phyloP scores from a whole-genome alignment of 2,797 vertebrate species.

The Knipowitschia caucasica region DNA sequence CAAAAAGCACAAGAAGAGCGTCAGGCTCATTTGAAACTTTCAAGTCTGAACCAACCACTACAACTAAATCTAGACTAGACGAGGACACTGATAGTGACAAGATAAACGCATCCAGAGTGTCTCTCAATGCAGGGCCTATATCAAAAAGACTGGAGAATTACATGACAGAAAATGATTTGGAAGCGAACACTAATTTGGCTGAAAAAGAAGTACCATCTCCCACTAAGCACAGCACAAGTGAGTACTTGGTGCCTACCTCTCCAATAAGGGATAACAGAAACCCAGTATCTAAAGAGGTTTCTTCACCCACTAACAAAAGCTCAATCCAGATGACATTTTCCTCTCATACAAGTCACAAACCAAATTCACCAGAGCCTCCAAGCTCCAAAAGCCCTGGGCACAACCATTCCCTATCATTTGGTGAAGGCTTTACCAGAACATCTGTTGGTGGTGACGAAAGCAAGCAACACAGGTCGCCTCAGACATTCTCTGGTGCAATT shows the following conservation, averaged over 20 bases:
- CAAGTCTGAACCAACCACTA: conserved; percentile 67
- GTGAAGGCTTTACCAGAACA: conserved; percentile 57
- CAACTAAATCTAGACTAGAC: conserved; percentile 48
- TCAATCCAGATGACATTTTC: conserved; percentile 27
- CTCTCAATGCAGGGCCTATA: conserved; percentile 87
- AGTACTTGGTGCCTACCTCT: conserved; percentile 51
- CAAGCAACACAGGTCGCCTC: conserved; percentile 48
- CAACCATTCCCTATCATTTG: conserved; percentile 48
- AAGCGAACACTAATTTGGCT: conserved; percentile 65
- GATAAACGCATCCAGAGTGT: conserved; percentile 48
- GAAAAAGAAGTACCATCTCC: conserved; percentile 53
- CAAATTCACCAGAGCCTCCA: conserved; percentile 53
- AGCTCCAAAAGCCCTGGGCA: conserved; percentile 36
- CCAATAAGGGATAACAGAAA: conserved; percentile 52
- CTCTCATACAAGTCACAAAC: conserved; percentile 42
- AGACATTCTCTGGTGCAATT: conserved; percentile 36
- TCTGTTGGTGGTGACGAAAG: conserved; percentile 47
- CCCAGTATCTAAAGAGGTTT: conserved; percentile 46
- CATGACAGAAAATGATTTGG: conserved; percentile 77
- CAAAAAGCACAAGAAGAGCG: conserved; percentile 65
- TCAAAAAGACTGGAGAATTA: conserved; percentile 86
- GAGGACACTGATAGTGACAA: conserved; percentile 63
- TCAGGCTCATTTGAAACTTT: conserved; percentile 72
- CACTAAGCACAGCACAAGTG: conserved; percentile 47
- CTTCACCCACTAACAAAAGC: conserved; percentile 45